A percentile compares a stretch with the other conserved stretches of the same genome.
Conservation (phyloP, 2,113 vertebrate genomes). For the Gnathonemus echidnorhynchus region DNA sequence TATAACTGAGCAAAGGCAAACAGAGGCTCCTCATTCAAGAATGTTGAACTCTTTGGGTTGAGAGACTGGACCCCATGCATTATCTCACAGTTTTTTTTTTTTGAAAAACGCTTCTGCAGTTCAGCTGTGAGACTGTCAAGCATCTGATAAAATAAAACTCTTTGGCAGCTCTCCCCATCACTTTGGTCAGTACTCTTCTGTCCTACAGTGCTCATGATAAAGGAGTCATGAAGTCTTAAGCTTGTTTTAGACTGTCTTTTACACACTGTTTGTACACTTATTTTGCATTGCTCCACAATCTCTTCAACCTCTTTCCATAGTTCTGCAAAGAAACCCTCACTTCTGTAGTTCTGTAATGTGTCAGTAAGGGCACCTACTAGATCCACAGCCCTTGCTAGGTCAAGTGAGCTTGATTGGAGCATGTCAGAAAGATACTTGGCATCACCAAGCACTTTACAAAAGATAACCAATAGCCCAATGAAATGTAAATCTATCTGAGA, state of each 20-base stretch:
- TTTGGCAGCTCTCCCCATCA: no score
- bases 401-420: background rate
- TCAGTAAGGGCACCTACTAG: background rate
- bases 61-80: no score
- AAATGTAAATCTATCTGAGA: background rate
- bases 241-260: no score
- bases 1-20: constrained; percentile 20
- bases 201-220: no score
- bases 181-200: no score
- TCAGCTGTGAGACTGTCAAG: no score
- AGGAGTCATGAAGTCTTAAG: no score
- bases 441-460: background rate
- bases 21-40: constrained; percentile 15
- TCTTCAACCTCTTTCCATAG: background rate
- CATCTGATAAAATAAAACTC: no score
- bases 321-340: background rate
- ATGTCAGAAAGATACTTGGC: background rate
- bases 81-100: no score
- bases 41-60: no score
- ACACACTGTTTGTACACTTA: background rate
- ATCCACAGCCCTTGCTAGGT: background rate
- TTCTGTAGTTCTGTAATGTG: background rate
- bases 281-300: background rate
- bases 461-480: background rate
- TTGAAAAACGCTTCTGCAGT: no score